phyloP scores from a whole-genome alignment of 1,140 invertebrate genomes.

The Papilio polyxenes region DNA sequence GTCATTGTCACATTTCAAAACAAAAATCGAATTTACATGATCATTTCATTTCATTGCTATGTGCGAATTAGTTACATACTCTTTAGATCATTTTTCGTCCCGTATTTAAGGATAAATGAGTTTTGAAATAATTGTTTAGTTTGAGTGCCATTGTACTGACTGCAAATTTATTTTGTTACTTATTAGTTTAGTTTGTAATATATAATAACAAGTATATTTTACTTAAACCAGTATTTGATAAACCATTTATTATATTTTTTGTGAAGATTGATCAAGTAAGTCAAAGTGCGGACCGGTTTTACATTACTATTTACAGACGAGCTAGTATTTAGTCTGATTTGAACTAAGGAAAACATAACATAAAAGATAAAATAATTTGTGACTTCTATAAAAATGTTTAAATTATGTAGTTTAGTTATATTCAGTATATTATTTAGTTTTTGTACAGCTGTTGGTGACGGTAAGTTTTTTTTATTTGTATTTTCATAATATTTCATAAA shows the following conservation, averaged over 20 bases:
- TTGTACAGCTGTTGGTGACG: conserved; percentile 6
- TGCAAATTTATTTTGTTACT: background rate
- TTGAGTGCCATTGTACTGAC: background rate
- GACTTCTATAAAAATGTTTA: conserved; percentile 1
- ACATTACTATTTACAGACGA: conserved; percentile 9
- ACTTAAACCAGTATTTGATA: background rate
- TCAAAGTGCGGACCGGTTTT: background rate
- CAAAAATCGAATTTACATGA: background rate
- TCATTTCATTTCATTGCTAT: too few relatives aligned
- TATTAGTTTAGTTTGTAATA: background rate
- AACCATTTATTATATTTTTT: background rate
- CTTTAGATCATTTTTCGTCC: background rate
- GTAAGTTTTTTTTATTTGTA: background rate
- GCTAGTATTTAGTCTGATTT: conserved; percentile 1
- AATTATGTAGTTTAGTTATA: conserved; percentile 1
- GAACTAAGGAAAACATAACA: conserved; percentile 19
- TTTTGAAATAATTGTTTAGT: background rate
- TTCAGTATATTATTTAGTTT: conserved; percentile 35
- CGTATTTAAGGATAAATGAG: background rate
- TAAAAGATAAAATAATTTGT: background rate
- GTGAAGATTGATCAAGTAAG: background rate
- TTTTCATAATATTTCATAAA: background rate
- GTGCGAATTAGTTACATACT: too few relatives aligned
- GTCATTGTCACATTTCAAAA: background rate
- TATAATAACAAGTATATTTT: background rate